A percentile compares a stretch with the other conserved stretches of the same genome.
Conservation (phyloP, 2,797 vertebrate genomes). For the Periparus ater region DNA sequence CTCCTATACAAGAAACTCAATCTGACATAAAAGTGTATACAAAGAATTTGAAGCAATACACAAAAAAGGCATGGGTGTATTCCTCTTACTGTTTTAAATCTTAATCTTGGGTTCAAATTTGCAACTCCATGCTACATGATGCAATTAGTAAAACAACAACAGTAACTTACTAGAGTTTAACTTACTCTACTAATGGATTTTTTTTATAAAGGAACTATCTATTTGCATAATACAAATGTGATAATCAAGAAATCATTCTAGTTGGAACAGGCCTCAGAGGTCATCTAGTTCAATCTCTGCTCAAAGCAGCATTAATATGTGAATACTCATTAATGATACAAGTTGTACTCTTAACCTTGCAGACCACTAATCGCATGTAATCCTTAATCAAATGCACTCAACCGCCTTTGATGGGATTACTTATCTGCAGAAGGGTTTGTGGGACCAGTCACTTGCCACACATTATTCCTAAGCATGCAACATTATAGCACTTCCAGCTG, state of each 20-base stretch:
- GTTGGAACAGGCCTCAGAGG: not conserved
- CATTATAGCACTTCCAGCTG: not conserved
- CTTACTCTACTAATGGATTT: not conserved
- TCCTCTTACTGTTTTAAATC: not conserved
- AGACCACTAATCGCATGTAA: constrained; percentile 15
- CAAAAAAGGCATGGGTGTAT: not conserved
- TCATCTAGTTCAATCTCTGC: constrained; percentile 1
- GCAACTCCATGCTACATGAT: not conserved
- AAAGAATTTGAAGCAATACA: not conserved
- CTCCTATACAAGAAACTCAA: not conserved
- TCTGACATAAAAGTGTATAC: not conserved
- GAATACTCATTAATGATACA: not conserved
- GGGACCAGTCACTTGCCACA: not conserved
- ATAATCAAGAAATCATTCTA: not conserved
- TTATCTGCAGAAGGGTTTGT: constrained; percentile 9
- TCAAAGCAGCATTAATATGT: not conserved
- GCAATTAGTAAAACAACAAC: not conserved
- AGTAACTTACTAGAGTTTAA: not conserved
- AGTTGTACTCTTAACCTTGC: not conserved
- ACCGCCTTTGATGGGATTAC: constrained; percentile 45
- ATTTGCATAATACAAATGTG: not conserved
- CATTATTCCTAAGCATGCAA: not conserved
- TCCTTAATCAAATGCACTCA: constrained; percentile 45
- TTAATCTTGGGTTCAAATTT: not conserved
- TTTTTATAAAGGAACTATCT: not conserved